phyloP scores from a whole-genome alignment of 2,113 vertebrate species.

The Sialia sialis region DNA sequence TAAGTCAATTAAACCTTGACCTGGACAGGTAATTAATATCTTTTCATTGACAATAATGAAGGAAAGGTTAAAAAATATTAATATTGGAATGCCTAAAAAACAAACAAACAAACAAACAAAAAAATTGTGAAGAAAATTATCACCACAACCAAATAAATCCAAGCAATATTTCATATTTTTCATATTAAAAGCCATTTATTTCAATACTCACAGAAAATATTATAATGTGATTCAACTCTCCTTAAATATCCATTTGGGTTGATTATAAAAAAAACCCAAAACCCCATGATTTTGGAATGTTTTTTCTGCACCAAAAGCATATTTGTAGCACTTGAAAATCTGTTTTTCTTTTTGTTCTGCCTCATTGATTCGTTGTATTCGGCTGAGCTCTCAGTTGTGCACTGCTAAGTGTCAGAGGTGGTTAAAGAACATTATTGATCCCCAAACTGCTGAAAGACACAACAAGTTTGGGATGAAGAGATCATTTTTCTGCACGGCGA shows the following conservation, averaged over 20 bases:
- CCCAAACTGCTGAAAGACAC: neutral
- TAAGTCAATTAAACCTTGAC: neutral
- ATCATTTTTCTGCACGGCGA: neutral
- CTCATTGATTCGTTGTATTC: neutral
- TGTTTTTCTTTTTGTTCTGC: neutral
- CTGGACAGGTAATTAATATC: neutral
- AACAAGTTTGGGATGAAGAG: neutral
- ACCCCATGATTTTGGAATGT: rapidly evolving
- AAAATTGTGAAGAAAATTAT: neutral
- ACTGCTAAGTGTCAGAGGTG: neutral
- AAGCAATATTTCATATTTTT: neutral
- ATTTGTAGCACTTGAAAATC: neutral
- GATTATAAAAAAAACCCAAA: neutral
- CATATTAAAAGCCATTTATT: neutral
- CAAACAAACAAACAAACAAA: neutral
- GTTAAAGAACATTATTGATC: neutral
- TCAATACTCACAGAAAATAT: neutral
- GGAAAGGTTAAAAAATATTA: neutral
- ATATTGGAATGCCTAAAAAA: neutral
- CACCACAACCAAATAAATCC: neutral
- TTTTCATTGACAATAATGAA: neutral
- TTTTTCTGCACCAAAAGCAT: neutral
- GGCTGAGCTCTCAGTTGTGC: neutral
- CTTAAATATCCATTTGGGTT: neutral
- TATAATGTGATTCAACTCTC: neutral